Evolutionary conservation across 2,888 invertebrate genomes (phyloP).

Genomic region (Bombylius discolor): DNA sequence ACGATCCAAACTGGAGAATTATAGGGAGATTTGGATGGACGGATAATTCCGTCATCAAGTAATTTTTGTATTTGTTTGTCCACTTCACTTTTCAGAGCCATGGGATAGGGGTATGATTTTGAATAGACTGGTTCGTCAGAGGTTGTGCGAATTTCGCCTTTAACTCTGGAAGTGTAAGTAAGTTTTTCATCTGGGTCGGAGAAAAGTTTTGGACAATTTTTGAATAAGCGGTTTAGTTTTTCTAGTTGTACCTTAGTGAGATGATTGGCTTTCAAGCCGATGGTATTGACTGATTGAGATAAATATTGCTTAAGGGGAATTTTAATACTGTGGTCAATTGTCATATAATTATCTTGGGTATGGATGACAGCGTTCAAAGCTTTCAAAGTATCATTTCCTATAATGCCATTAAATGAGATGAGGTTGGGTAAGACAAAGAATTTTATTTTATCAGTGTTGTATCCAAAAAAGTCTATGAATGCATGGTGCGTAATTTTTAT

Average conservation of each 20-base stretch:
- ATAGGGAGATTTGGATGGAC: conserved; percentile 13
- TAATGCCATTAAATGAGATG: conserved; percentile 6
- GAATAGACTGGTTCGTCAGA: not conserved
- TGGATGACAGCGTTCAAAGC: conserved; percentile 4
- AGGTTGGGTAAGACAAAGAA: conserved; percentile 9
- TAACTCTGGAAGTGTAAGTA: not conserved
- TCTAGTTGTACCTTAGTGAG: no score
- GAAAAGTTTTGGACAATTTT: not conserved
- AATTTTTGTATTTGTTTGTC: not conserved
- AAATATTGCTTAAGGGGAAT: no score
- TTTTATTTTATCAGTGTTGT: conserved; percentile 4
- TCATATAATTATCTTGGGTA: conserved; percentile 6
- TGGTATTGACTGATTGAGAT: no score
- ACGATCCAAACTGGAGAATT: conserved; percentile 10
- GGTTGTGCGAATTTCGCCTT: not conserved
- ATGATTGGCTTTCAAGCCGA: no score
- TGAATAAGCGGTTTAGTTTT: no score
- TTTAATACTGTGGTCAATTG: not conserved
- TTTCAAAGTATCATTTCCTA: conserved; percentile 10
- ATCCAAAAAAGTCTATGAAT: conserved; percentile 3
- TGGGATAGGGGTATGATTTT: not conserved
- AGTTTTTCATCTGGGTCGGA: not conserved
- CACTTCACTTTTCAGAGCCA: not conserved
- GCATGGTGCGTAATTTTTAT: conserved; percentile 10
- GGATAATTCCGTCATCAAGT: conserved; percentile 4